Percentiles rank a stretch among this genome's conserved stretches.
phyloP scores from a whole-genome alignment of 2,113 vertebrate species.

The Turnix velox region DNA sequence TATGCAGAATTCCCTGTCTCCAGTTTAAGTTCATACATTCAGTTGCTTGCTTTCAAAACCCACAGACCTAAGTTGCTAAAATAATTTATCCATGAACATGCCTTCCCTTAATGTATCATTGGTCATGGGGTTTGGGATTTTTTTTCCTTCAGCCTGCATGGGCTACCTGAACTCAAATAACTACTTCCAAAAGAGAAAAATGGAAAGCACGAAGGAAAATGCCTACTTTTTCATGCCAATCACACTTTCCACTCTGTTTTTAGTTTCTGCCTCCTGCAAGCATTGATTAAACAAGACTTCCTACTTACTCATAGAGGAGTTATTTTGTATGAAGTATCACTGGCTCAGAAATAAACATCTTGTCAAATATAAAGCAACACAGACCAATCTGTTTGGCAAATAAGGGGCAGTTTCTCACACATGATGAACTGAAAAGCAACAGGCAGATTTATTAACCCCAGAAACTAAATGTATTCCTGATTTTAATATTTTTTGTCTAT shows the following conservation, averaged over 20 bases:
- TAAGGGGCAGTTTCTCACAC: not conserved
- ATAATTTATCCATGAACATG: not conserved
- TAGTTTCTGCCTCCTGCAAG: not conserved
- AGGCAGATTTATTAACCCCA: not conserved
- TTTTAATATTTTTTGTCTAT: not conserved
- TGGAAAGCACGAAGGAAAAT: not conserved
- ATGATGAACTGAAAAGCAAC: not conserved
- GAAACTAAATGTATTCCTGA: not conserved
- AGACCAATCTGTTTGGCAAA: not conserved
- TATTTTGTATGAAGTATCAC: not conserved
- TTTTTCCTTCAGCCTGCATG: not conserved
- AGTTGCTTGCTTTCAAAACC: not conserved
- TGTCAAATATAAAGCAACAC: conserved; percentile 6
- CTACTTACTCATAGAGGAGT: not conserved
- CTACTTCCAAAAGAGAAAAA: not conserved
- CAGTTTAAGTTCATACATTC: not conserved
- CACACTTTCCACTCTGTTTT: not conserved
- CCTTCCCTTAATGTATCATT: not conserved
- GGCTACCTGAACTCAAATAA: not conserved
- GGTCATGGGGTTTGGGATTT: not conserved
- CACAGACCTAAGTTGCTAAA: not conserved
- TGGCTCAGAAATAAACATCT: not conserved
- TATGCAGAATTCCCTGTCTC: not conserved
- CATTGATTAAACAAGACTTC: not conserved
- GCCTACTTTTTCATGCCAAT: not conserved